These are phyloP conservation scores for Oryzias curvinotus DNA, from an alignment of 2,113 vertebrate genomes.

Conservation along the genomic window DNA sequence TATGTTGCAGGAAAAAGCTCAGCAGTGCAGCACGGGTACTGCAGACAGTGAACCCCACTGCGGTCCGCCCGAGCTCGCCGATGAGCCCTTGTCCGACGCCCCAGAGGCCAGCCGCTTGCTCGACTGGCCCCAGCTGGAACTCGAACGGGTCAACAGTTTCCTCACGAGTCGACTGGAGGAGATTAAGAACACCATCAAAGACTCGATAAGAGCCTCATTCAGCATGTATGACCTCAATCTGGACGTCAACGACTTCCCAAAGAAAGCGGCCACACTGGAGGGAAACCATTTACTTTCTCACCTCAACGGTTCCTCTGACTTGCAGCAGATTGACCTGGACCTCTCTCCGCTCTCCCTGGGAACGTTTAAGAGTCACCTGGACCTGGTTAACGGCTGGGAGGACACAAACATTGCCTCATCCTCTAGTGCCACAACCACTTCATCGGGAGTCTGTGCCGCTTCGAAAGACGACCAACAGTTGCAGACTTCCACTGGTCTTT, in stretches of 20 bases:
- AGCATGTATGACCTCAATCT: conserved; percentile 93
- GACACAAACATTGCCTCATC: conserved; percentile 57
- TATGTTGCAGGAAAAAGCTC: conserved; percentile 86
- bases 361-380: conserved; percentile 84
- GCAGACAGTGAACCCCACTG: conserved; percentile 65
- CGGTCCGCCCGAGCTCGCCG: conserved; percentile 56
- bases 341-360: conserved; percentile 91
- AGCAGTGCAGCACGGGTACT: conserved; percentile 78
- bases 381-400: conserved; percentile 79
- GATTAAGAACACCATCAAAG: conserved; percentile 97
- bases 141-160: conserved; percentile 96
- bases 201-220: conserved; percentile 95
- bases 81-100: conserved; percentile 67
- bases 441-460: conserved; percentile 43
- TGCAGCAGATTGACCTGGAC: conserved; percentile 94
- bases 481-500: conserved; percentile 86
- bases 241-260: conserved; percentile 93
- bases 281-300: conserved; percentile 88
- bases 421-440: conserved; percentile 34
- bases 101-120: conserved; percentile 82
- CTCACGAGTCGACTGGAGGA: conserved; percentile 95
- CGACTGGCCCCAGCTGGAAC: conserved; percentile 92
- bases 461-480: conserved; percentile 85
- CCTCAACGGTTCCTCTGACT: conserved; percentile 88
- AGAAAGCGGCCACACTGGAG: conserved; percentile 89